Conservation (phyloP, 2,113 vertebrate species). For the Zosterops hypoxanthus region DNA sequence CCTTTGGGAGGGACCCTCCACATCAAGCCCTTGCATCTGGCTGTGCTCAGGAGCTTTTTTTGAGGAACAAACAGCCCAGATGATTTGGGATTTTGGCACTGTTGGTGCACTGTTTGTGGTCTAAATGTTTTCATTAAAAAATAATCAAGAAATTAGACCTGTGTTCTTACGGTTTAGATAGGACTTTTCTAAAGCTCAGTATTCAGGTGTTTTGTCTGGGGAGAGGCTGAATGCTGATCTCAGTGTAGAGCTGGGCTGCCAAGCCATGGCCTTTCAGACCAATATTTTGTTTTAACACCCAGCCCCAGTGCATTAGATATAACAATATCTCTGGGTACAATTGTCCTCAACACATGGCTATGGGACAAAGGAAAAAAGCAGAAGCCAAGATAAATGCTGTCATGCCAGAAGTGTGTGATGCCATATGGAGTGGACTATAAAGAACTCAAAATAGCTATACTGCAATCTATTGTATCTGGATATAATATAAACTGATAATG, state of each 20-base stretch:
- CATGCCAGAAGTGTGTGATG: neutral
- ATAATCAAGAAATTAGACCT: neutral
- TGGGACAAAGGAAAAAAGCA: neutral
- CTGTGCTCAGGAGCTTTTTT: neutral
- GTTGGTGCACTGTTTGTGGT: neutral
- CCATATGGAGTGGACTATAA: neutral
- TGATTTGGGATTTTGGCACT: neutral
- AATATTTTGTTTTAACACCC: neutral
- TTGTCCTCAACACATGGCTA: neutral
- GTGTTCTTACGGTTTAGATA: neutral
- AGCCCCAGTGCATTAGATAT: neutral
- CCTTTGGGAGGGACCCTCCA: neutral
- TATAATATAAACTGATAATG: neutral
- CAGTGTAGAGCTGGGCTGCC: neutral
- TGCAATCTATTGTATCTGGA: neutral
- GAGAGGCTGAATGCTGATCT: neutral
- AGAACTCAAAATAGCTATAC: neutral
- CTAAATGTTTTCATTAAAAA: neutral
- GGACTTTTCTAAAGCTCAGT: neutral
- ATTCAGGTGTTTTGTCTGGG: neutral
- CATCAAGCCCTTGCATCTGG: neutral
- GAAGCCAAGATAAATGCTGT: neutral
- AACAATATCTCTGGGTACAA: neutral
- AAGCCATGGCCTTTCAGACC: neutral
- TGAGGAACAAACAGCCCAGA: neutral